Evolutionary conservation across 2,888 invertebrate genomes (phyloP), one percentile per base, ranked within the genome.

Genomic region (Pseudococcus viburni): DNA sequence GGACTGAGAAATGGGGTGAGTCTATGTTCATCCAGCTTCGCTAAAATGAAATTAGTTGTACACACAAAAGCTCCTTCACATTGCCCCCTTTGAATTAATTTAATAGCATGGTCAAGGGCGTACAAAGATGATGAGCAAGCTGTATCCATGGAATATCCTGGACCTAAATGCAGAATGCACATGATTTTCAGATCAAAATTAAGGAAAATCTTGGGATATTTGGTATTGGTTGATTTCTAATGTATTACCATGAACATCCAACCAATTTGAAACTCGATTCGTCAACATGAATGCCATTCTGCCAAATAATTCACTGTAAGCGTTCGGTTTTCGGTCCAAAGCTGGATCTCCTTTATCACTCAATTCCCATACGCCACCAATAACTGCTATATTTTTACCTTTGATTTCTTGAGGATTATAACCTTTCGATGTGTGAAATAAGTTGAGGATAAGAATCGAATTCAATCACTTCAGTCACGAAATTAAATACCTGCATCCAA

Each of bases 61-160:
- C 85, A 48, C 15, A 85, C 59, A 17, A 85, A 39, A 4, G 59
- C 85, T 22, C 51, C 46, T 9, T 85, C 85, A 22, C 55, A 55
- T 55, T 26, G 11, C 0, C 55, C 85, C 5, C n/a, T 4, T 51
- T 85, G 48, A 17, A 85, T 85, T 0, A 22, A 19, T 22, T 33
- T 51, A 26, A 51, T 51, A 4, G 55, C 85, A 26, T 85, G 51
- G 19, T 85, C 85, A 9, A 85, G 22, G 26, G 85, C 85, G 26
- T 85, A 51, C 85, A 85, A 6, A 11, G 55, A 55, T 2, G 85
- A 85, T 15, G 85, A 85, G 19, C 85, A 85, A 4, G 85, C 85
- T 22, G 55, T 85, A 59, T 85, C 33, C 22, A 85, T 5, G 3
- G 26, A 17, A 51, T 55, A 85, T 22, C 85, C 51, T 12, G 85